Base-by-base conservation (phyloP, 2,888 invertebrate species). In the Leptopilina drosophilae region DNA sequence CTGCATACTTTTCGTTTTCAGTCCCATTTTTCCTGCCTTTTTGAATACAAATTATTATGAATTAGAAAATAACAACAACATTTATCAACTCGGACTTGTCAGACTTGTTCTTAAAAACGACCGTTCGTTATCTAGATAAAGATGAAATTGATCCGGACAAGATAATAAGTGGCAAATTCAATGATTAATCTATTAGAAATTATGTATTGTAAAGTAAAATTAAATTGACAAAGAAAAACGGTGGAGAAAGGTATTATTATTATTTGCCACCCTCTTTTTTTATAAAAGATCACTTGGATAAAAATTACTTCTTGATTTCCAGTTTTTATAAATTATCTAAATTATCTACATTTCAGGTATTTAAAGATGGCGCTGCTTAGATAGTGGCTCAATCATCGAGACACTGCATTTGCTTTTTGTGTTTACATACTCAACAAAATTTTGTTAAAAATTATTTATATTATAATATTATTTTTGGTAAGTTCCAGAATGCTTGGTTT, bases 1-100 rank as follows among this genome's bases (percentile, higher is more conserved):
- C 64, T 80, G 82, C 87, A 89, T 88, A 78, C 85, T 85, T 79
- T 85, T 89, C 26, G 90, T 91, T 82, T 91, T 91, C 33, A 91
- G 77, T 49, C 83, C 82, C 89, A 90, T 90, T 78, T 82, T 84
- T 73, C 40, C 7, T 33, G 49, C 33, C 46, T 64, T 76, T 12
- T 12, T 33, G 8, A 11, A 62, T 6, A 64, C 76, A 64, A 62
- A 11, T 7, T 12, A 49, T 12, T 12, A 49, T 12, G 3, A 33
- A 33, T 49, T 12, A 26, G 64, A 49, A 78, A 62, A 62, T 62
- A 20, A 20, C 62, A 20, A 20, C 62, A 62, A 62, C 62, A 59
- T 59, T 59, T 15, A 59, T 33, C 62, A 65, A 69, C 69, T 79
- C 79, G 73, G 9, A 79, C 66, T 73, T 78, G 33, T 33, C 33